Base-by-base conservation (phyloP, 2,888 invertebrate species). In the Resseliella maxima region DNA sequence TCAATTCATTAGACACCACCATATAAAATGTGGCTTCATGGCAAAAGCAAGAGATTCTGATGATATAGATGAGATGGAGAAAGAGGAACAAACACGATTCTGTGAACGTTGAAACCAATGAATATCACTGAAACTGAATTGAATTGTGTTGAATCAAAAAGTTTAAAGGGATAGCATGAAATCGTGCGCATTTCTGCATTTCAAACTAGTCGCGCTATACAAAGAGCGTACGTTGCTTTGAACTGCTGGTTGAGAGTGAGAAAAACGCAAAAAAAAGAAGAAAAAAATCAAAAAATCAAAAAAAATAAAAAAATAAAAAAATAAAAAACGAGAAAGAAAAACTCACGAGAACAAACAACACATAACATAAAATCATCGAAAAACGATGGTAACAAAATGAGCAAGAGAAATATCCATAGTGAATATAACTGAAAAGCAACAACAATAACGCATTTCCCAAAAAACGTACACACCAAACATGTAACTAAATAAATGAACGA, bases 401-500 rank as follows among this genome's bases (percentile, higher is more conserved):
- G 31, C 72, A 35, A n/a, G 5, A 15, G 35, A 31, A 31, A 31
- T 72, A 72, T 31, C 31, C 15, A 2, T 5, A 3, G 72, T 31
- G 72, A 72, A 72, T 72, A 72, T 31, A 35, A 15, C n/a, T 72
- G 31, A 72, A 35, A 72, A 31, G 35, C 72, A 72, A 72, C 72
- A 72, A 72, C 31, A 72, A 72, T 50, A 50, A 50, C 46, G 24
- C 5, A 72, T 31, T 0, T 50, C 46, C 12, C 46, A 31, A 59
- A 72, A 72, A 72, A 72, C 72, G 72, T 3, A 72, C n/a, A n/a
- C 31, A 72, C 72, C 31, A 31, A 72, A 72, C 72, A 72, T 72
- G 72, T 35, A 31, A 24, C 59, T 59, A 72, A 72, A 27, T 72
- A 72, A 72, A 72, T 72, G 72, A 72, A 72, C 59, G 27, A 59